Evolutionary conservation across 2,888 invertebrate genomes (phyloP), one percentile per base, ranked within the genome.

Genomic region (Pantelozetes paolii): DNA sequence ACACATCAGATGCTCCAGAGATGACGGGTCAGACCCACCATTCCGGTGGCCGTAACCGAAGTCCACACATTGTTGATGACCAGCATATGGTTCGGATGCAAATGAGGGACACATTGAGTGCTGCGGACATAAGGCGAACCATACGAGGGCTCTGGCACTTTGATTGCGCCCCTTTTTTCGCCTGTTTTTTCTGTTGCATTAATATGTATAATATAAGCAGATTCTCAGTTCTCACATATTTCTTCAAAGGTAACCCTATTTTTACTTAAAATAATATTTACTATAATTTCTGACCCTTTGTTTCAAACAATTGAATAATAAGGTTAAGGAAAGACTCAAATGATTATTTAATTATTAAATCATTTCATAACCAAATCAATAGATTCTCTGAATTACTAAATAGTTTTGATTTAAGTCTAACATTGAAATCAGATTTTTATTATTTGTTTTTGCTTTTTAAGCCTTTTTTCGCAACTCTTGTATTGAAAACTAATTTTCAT

Each of bases 141-240:
- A 72, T 72, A 30, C 73, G 45, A 6, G 80, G 80, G 23, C 77
- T 78, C 45, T 82, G 82, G 82, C 80, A 79, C 6, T 80, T 81
- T 75, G 75, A 78, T 23, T 86, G 90, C 80, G 91, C 91, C 81
- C 88, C 91, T 45, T 88, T 89, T 81, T 84, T 94, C 79, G 91
- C 93, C 30, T 88, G 90, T 80, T 86, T 93, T 62, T 89, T 90
- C 77, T 93, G 93, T 82, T 92, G 92, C 1, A 84, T 94, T 78
- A 93, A 93, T 71, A 86, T 93, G 74, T 93, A 92, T 83, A 93
- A 92, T 83, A 89, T 94, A 79, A 91, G 90, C 79, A 87, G 92
- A 79, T 92, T 93, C 83, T 89, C 92, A 79, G 88, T 90, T 79
- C 87, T 93, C 79, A 91, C 92, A 80, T 87, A 92, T 78, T 90